These are phyloP conservation scores for Lacanobia oleracea DNA, from an alignment of 2,888 invertebrate species.

Conservation along the genomic window DNA sequence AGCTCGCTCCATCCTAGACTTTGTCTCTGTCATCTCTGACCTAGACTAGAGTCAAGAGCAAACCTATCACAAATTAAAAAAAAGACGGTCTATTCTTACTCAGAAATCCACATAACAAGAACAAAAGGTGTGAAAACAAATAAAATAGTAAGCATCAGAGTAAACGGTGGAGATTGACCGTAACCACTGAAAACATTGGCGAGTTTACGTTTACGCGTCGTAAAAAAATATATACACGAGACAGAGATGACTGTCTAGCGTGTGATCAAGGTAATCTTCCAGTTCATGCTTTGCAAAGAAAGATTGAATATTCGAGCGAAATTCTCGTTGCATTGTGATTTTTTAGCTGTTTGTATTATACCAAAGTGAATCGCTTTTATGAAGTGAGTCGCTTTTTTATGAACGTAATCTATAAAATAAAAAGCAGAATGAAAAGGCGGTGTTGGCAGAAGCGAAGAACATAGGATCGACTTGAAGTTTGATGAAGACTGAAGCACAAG, in stretches of 20 bases:
- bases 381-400: too few relatives aligned
- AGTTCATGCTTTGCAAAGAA: conserved; percentile 2
- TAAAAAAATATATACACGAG: conserved; percentile 50
- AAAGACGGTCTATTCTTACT: not conserved
- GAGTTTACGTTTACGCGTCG: conserved; percentile 46
- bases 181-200: conserved; percentile 5
- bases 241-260: conserved; percentile 44
- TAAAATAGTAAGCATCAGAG: conserved; percentile 11
- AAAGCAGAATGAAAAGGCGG: too few relatives aligned
- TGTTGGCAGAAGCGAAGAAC: too few relatives aligned
- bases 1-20: too few relatives aligned
- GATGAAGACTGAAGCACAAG: too few relatives aligned
- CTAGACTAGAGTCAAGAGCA: too few relatives aligned
- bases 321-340: not conserved
- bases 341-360: not conserved
- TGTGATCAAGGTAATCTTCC: conserved; percentile 17
- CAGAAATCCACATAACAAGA: not conserved
- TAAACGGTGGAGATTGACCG: conserved; percentile 19
- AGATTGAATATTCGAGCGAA: not conserved
- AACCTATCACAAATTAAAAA: too few relatives aligned
- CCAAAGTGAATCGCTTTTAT: too few relatives aligned
- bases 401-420: too few relatives aligned
- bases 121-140: conserved; percentile 9
- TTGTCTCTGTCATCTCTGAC: too few relatives aligned
- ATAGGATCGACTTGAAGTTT: too few relatives aligned